phyloP scores from a whole-genome alignment of 2,797 vertebrate genomes.

The Etheostoma perlongum region DNA sequence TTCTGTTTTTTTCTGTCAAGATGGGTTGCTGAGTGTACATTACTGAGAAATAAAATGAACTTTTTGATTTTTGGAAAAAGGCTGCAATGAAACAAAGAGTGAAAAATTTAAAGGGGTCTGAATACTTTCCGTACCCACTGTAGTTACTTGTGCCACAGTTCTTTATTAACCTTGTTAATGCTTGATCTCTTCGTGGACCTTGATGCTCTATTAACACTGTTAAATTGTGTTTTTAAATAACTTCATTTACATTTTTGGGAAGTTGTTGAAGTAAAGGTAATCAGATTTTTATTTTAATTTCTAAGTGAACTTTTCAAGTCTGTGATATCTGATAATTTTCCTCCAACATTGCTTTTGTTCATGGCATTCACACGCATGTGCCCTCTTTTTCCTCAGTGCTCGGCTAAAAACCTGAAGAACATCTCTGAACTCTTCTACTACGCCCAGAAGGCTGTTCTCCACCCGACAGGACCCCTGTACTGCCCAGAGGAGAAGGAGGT shows the following conservation, averaged over 20 bases:
- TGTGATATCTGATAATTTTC: background rate
- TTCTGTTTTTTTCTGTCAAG: too few species aligned
- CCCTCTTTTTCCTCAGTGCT: conserved; percentile 86
- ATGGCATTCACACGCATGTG: background rate
- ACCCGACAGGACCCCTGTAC: conserved; percentile 97
- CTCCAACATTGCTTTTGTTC: background rate
- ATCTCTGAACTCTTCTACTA: conserved; percentile 99
- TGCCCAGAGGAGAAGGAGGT: conserved; percentile 99
- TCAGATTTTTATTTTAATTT: background rate
- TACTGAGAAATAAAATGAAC: too few species aligned
- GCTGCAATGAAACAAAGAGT: too few species aligned
- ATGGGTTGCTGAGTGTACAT: too few species aligned
- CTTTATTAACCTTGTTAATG: too few species aligned
- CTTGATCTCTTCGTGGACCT: too few species aligned
- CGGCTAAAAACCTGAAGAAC: conserved; percentile 99
- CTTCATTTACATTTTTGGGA: background rate
- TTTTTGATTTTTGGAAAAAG: too few species aligned
- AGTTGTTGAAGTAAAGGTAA: background rate
- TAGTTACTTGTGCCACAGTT: too few species aligned
- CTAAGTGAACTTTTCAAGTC: background rate
- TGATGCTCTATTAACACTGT: background rate
- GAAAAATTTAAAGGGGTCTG: too few species aligned
- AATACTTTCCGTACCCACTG: too few species aligned
- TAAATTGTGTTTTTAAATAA: background rate
- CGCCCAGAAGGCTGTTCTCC: conserved; percentile 98